Percentiles rank a stretch among this genome's conserved stretches.
Conservation (phyloP, 2,797 vertebrate genomes). For the Morus bassanus region DNA sequence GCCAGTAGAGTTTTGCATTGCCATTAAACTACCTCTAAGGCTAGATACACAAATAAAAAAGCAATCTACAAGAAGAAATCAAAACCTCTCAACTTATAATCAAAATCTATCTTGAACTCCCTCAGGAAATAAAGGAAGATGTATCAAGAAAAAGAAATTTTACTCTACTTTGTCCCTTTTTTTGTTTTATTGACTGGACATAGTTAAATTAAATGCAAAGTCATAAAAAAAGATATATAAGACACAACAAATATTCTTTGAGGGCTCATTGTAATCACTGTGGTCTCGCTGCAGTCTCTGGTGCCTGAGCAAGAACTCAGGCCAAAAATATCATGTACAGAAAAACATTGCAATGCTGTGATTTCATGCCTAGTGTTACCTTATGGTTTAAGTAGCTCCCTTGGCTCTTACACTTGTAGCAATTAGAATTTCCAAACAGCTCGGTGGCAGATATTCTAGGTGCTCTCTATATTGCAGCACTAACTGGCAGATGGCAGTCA, state of each 20-base stretch:
- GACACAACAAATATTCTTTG: background rate
- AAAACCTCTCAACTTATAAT: background rate
- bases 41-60: background rate
- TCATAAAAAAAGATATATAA: background rate
- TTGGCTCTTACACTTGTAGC: background rate
- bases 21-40: background rate
- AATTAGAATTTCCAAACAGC: slow-evolving; percentile 55
- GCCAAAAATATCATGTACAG: slow-evolving; percentile 36
- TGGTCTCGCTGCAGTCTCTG: background rate
- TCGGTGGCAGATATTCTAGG: slow-evolving; percentile 3
- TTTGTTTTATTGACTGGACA: background rate
- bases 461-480: background rate
- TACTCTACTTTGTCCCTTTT: background rate
- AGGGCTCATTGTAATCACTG: background rate
- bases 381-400: slow-evolving; percentile 42
- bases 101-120: background rate
- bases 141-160: background rate
- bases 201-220: background rate
- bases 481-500: slow-evolving; percentile 9
- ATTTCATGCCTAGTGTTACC: slow-evolving; percentile 46
- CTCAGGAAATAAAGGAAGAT: background rate
- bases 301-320: background rate
- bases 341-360: slow-evolving; percentile 15
- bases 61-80: background rate
- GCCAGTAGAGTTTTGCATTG: background rate